Conservation (phyloP, 2,113 vertebrate species). For the Cheirogaleus medius region DNA sequence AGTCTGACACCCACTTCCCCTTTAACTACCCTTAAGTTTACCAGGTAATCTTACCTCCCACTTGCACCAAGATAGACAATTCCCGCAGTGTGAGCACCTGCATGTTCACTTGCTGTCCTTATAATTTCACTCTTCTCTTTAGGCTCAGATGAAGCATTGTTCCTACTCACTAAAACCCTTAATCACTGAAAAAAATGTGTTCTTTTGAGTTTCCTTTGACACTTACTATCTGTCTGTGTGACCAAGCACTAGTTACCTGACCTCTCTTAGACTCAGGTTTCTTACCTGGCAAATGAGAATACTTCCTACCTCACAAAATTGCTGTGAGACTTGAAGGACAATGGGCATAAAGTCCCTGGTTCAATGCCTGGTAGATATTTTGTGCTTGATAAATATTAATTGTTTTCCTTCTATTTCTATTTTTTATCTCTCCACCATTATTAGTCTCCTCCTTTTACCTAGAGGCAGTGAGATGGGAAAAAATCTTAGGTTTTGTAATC, state of each 20-base stretch:
- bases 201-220: background rate
- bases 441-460: background rate
- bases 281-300: slow-evolving; percentile 9
- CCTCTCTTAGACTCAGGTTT: background rate
- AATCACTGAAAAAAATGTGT: background rate
- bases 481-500: background rate
- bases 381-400: background rate
- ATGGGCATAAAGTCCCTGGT: background rate
- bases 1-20: background rate
- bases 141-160: background rate
- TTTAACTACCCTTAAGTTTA: background rate
- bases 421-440: background rate
- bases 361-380: background rate
- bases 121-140: background rate
- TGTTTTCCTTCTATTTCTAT: background rate
- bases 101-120: background rate
- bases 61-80: background rate
- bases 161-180: background rate
- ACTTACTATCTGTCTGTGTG: background rate
- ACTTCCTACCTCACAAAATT: background rate
- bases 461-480: background rate
- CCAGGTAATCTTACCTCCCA: no score
- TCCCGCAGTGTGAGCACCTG: background rate
- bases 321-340: background rate
- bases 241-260: background rate